Base-by-base conservation (phyloP, 2,113 vertebrate genomes). In the Aix galericulata region DNA sequence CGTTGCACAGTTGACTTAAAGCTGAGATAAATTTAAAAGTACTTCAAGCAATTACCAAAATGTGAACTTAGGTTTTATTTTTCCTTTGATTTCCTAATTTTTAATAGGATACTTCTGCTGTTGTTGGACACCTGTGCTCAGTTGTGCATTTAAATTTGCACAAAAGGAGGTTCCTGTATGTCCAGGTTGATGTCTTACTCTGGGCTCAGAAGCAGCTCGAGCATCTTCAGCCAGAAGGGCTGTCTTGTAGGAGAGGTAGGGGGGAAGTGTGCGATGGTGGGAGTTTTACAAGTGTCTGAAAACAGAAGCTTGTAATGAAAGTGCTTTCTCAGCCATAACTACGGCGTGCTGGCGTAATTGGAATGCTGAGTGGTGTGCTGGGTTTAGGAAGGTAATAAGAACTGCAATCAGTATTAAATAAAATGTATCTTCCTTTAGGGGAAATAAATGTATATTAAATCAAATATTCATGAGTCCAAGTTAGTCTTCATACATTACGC, bases 341-440 rank as follows among this genome's bases (percentile, higher is more conserved):
- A 3, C 11, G 58, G 95, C 13, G 7, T 86, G 96, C 89, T 77
- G 89, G 91, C 9, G 31, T 97, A 97, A 97, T 96, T 97, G 97
- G 94, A 96, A 97, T 97, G 96, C 96, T 82, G 94, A 97, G 96
- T 86, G 82, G 55, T 94, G 80, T 77, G 95, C 88, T 56, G 94
- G 93, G 71, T 95, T 96, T 96, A 94, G 96, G 94, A 94, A 96
- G 95, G 96, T 96, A 97, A 95, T 97, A 96, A 97, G 97, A 96
- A 94, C 93, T 81, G 95, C 96, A 95, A 97, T 96, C 97, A 96
- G 96, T 96, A 97, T 97, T 97, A 97, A 97, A 97, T 97, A 97
- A 97, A 97, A 97, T 95, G 96, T 96, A 95, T 97, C 96, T 96
- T 96, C 95, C 93, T 95, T 95, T 96, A 95, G 93, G 94, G 93